phyloP scores from a whole-genome alignment of 1,140 invertebrate genomes.

The Diprion similis region DNA sequence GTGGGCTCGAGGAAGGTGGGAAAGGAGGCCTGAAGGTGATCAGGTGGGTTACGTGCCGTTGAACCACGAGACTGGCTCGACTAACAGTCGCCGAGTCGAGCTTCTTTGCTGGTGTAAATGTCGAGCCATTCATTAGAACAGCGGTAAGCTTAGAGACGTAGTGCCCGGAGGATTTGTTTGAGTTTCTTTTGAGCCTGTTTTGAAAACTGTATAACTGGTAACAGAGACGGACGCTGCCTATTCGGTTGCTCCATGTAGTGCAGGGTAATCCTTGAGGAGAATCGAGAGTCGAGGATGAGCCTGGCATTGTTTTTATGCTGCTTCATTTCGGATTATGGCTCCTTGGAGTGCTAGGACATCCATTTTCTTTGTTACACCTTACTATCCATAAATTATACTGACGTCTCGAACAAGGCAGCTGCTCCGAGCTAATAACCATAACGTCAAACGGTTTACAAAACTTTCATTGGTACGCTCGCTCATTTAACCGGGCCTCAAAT shows the following conservation, averaged over 20 bases:
- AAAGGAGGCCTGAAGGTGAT: no score
- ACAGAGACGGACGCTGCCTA: background rate
- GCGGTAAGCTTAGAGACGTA: no score
- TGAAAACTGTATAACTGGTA: background rate
- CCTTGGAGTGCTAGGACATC: background rate
- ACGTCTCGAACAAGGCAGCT: background rate
- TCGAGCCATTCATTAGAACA: background rate
- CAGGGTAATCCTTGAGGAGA: background rate
- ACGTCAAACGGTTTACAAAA: constrained; percentile 7
- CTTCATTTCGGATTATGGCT: constrained; percentile 1
- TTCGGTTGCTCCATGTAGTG: background rate
- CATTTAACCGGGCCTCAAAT: background rate
- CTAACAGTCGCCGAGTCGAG: background rate
- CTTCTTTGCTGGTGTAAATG: background rate
- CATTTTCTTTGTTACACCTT: constrained; percentile 1
- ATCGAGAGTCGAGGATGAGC: background rate
- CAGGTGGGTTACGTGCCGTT: no score
- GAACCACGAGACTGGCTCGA: no score
- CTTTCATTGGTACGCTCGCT: constrained; percentile 3
- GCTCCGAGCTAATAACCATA: constrained; percentile 5
- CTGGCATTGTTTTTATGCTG: constrained; percentile 3
- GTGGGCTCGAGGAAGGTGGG: no score
- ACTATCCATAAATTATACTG: constrained; percentile 8
- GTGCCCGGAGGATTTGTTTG: background rate
- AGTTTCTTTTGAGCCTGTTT: background rate